These are phyloP conservation scores for Esox masquinongy DNA, from an alignment of 2,797 vertebrate species.

Conservation along the genomic window DNA sequence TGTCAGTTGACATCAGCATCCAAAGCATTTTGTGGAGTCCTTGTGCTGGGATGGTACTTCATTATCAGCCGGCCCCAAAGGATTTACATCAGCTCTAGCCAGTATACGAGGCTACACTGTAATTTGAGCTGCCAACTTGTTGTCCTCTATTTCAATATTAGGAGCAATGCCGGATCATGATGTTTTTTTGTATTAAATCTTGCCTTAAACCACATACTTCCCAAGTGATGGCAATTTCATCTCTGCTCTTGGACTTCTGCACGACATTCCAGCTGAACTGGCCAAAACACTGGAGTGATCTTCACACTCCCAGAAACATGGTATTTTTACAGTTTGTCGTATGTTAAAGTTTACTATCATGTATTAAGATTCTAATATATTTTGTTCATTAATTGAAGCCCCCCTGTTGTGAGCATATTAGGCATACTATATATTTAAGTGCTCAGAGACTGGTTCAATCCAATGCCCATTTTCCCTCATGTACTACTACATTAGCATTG, in stretches of 20 bases:
- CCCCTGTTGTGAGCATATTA: not conserved
- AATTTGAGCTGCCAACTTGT: not conserved
- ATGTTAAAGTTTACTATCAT: not conserved
- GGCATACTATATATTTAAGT: too few relatives aligned
- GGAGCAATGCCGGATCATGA: not conserved
- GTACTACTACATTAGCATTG: not conserved
- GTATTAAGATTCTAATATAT: not conserved
- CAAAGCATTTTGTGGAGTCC: not conserved
- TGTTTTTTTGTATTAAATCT: not conserved
- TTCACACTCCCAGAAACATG: not conserved
- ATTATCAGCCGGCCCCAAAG: not conserved
- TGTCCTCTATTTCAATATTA: not conserved
- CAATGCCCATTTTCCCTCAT: not conserved
- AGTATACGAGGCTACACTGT: not conserved
- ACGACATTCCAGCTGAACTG: not conserved
- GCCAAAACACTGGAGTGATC: not conserved
- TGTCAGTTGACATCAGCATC: not conserved
- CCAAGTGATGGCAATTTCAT: not conserved
- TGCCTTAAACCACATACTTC: constrained; percentile 30
- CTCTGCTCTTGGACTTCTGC: not conserved
- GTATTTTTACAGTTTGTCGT: not conserved
- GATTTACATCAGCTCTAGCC: not conserved
- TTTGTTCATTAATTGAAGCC: not conserved
- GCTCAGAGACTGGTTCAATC: not conserved
- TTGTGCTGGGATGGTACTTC: not conserved